Base-by-base conservation (phyloP, 2,888 invertebrate species). In the Nowickia ferox region DNA sequence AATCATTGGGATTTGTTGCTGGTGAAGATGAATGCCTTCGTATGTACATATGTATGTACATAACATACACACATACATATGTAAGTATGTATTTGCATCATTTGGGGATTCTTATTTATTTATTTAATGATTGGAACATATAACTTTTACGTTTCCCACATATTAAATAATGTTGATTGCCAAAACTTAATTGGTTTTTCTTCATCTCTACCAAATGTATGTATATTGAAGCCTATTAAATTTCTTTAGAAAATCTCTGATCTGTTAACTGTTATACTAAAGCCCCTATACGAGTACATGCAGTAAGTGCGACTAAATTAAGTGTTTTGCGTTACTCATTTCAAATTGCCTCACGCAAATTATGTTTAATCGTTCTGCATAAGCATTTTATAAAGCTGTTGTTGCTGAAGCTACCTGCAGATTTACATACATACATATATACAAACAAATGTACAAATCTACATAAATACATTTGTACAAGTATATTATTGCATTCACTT, bases 251-350 rank as follows among this genome's bases (percentile, higher is more conserved):
- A 51, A 30, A 15, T 48, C 48, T 17, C 19, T 38, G 46, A 15
- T 38, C 6, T 38, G 30, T 30, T 22, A 59, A 61, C 2, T 4
- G 46, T 19, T 40, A 11, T 10, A 11, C 1, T 19, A 10, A 55
- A 38, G 40, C 15, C 17, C 42, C 46, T 46, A 13, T 38, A n/a
- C n/a, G n/a, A n/a, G n/a, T n/a, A n/a, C 46, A 71, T 51, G 55
- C 88, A 89, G 88, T 88, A 88, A 88, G 89, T 89, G 86, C 87
- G 85, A 88, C 88, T 87, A 87, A 89, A 89, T 89, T 88, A 88
- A 89, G 88, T 89, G 84, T 74, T 80, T 57, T 65, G 42, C 55
- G 80, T 83, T 44, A 38, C 57, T 77, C 44, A 63, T 65, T 83
- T 83, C 68, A 77, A 82, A 83, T 83, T 87, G 79, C 69, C 76